Evolutionary conservation across 2,888 invertebrate species (phyloP), one percentile per base, ranked within the genome.

Genomic region (Hyalella azteca): DNA sequence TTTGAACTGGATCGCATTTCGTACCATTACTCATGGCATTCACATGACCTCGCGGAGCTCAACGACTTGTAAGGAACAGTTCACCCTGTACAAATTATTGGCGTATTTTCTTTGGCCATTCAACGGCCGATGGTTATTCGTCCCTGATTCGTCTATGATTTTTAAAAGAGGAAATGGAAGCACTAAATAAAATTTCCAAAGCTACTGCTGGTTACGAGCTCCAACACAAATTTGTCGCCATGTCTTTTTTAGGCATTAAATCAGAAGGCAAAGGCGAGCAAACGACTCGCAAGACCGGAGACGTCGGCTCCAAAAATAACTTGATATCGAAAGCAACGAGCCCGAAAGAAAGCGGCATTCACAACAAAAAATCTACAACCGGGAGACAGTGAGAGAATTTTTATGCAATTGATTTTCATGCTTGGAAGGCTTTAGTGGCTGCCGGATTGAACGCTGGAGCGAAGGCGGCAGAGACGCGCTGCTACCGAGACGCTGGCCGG

Each of bases 341-440:
- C 66, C 29, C 66, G 66, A 66, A 66, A 66, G 66, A 66, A 66
- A 32, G 66, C 66, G 36, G 66, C 66, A 66, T 66, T 66, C 36
- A 66, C 66, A 66, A 66, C 66, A 66, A 66, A 66, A 66, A 66
- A 66, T n/a, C 66, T 66, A 66, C 66, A 66, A 66, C 66, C 66
- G 66, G 66, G 36, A 36, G 66, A 66, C 66, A 36, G 66, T 36
- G 66, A 66, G 66, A 66, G 66, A 66, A 66, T 66, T 66, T 66
- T 66, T 66, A 66, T 66, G 66, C 66, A 66, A 66, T 66, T 66
- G 66, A 66, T 66, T 66, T 66, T 66, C 66, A 66, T 66, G 66
- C 66, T 66, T 29, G 66, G 66, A 22, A 36, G 29, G 66, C 66
- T 66, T 66, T 66, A 66, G 66, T 66, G 36, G n/a, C 36, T 11